phyloP scores from a whole-genome alignment of 2,888 invertebrate genomes.

The Callyntrura sp. region DNA sequence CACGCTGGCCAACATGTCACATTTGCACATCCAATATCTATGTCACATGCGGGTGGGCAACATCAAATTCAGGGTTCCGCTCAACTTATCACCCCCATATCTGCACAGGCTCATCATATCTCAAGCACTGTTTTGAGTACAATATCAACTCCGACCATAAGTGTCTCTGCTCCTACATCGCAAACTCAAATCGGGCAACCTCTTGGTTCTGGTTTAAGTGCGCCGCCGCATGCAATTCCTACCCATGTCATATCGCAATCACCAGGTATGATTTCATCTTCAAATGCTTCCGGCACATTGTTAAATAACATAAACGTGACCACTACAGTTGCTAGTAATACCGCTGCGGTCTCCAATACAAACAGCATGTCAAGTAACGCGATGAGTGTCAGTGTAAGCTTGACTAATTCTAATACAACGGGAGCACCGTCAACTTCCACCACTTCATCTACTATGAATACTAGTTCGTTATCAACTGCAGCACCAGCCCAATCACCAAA shows the following conservation, averaged over 20 bases:
- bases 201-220: constrained; percentile 17
- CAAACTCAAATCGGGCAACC: constrained; percentile 39
- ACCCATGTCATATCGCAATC: constrained; percentile 82
- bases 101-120: constrained; percentile 70
- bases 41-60: constrained; percentile 57
- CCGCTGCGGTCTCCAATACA: constrained; percentile 68
- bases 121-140: constrained; percentile 71
- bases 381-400: constrained; percentile 81
- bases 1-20: constrained; percentile 72
- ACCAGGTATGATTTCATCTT: constrained; percentile 58
- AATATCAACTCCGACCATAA: constrained; percentile 71
- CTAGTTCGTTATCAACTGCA: constrained; percentile 81
- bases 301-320: constrained; percentile 42
- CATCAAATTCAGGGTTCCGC: constrained; percentile 70
- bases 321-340: constrained; percentile 73
- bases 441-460: constrained; percentile 67
- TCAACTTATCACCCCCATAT: constrained; percentile 69
- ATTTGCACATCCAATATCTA: constrained; percentile 76
- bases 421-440: constrained; percentile 72
- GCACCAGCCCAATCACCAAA: constrained; percentile 84
- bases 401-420: constrained; percentile 70
- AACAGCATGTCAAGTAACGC: constrained; percentile 58
- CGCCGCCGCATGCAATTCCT: constrained; percentile 79
- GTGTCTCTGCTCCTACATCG: constrained; percentile 59
- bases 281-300: constrained; percentile 41